These are phyloP conservation scores for Dendrolimus houi DNA, from an alignment of 2,888 invertebrate genomes.

Conservation along the genomic window DNA sequence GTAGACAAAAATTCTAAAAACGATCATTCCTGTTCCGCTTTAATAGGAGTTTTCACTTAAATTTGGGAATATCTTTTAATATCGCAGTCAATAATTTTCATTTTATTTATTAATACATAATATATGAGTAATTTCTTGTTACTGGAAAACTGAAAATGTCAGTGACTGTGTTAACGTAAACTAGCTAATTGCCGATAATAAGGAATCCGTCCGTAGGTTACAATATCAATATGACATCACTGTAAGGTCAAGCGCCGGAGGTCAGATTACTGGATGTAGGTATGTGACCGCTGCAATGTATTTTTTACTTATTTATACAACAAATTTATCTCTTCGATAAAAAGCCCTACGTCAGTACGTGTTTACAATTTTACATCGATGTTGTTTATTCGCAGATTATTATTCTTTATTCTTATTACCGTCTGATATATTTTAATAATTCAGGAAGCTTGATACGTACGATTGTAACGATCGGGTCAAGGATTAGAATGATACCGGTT, in stretches of 20 bases:
- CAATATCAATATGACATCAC: slow-evolving; percentile 22
- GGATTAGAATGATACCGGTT: not conserved
- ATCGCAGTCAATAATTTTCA: too few species aligned
- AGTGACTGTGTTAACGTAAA: not conserved
- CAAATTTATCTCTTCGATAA: slow-evolving; percentile 23
- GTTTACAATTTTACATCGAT: slow-evolving; percentile 8
- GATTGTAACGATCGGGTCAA: not conserved
- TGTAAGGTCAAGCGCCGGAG: slow-evolving; percentile 19
- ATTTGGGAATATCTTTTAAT: too few species aligned
- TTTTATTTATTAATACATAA: too few species aligned
- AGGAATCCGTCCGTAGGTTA: not conserved
- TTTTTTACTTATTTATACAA: slow-evolving; percentile 25
- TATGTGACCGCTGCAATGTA: slow-evolving; percentile 25
- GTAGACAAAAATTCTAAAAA: too few species aligned
- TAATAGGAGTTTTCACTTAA: too few species aligned
- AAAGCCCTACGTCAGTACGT: slow-evolving; percentile 6
- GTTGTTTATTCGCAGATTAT: slow-evolving; percentile 7
- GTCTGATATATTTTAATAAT: not conserved
- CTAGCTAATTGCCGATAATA: not conserved
- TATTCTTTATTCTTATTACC: not conserved
- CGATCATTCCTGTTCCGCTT: too few species aligned
- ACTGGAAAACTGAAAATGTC: too few species aligned
- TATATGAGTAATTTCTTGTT: too few species aligned
- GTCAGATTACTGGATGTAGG: slow-evolving; percentile 16
- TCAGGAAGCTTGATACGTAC: not conserved